Conservation (phyloP, 2,888 invertebrate genomes). For the Papilio elwesi region DNA sequence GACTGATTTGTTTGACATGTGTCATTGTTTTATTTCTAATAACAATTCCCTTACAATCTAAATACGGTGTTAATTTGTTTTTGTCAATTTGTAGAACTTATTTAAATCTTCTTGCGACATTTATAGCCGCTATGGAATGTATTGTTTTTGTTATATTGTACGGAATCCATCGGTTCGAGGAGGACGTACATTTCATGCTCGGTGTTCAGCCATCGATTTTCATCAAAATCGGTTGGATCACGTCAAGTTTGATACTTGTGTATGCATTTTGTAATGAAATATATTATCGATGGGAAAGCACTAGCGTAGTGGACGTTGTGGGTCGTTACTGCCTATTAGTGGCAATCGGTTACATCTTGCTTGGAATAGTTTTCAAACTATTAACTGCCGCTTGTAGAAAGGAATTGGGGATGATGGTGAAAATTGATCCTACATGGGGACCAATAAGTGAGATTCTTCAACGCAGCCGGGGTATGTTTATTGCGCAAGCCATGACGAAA, state of each 20-base stretch:
- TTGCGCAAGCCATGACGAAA: conserved; percentile 80
- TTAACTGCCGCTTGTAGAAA: conserved; percentile 53
- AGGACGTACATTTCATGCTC: conserved; percentile 79
- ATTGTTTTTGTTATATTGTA: conserved; percentile 70
- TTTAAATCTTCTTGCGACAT: conserved; percentile 51
- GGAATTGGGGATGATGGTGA: conserved; percentile 49
- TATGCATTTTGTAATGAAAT: conserved; percentile 58
- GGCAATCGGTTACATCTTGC: conserved; percentile 34
- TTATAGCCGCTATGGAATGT: conserved; percentile 58
- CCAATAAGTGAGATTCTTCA: conserved; percentile 65
- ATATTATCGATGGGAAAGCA: conserved; percentile 28
- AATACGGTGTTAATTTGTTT: conserved; percentile 52
- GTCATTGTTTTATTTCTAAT: conserved; percentile 54
- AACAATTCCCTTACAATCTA: conserved; percentile 62
- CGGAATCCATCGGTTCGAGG: conserved; percentile 68
- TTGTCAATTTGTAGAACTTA: conserved; percentile 50
- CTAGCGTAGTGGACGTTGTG: conserved; percentile 28
- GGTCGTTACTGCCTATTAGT: conserved; percentile 48
- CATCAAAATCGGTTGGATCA: conserved; percentile 64
- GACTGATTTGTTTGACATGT: conserved; percentile 53
- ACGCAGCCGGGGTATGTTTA: conserved; percentile 77
- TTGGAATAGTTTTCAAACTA: conserved; percentile 49
- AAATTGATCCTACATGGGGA: conserved; percentile 67
- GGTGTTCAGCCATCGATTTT: conserved; percentile 65
- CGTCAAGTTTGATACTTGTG: conserved; percentile 51